Conservation (phyloP, 2,797 vertebrate genomes). For the Cuculus canorus region DNA sequence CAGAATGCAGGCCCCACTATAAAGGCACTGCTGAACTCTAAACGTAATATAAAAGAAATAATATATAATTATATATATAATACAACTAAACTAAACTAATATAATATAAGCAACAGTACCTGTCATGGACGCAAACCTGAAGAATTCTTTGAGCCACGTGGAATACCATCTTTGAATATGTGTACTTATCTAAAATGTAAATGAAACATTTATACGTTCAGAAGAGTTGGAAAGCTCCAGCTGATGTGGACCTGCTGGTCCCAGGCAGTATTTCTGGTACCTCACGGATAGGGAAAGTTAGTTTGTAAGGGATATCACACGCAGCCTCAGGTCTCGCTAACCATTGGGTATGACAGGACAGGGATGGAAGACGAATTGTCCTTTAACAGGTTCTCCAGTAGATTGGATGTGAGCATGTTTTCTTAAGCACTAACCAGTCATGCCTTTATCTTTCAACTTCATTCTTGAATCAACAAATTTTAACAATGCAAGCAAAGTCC, state of each 20-base stretch:
- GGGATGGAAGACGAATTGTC: background rate
- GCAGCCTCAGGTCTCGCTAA: background rate
- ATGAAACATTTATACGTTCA: background rate
- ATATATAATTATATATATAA: too few species aligned
- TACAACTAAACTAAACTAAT: too few species aligned
- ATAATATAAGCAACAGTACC: too few species aligned
- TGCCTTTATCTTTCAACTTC: background rate
- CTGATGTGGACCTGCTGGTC: background rate
- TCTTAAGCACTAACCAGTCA: background rate
- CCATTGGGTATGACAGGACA: background rate
- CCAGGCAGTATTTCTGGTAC: background rate
- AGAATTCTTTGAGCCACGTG: conserved; percentile 8
- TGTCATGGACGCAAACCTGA: background rate
- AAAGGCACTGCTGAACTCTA: background rate
- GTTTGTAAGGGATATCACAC: background rate
- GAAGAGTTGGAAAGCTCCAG: background rate
- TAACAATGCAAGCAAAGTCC: background rate
- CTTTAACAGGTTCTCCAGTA: background rate
- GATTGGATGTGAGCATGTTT: background rate
- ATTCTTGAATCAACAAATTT: background rate
- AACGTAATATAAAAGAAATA: background rate
- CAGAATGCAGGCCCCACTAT: background rate
- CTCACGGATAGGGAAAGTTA: background rate
- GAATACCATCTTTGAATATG: background rate
- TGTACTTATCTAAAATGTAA: background rate